Evolutionary conservation across 2,797 vertebrate species (phyloP).

Genomic region (Pteronotus mesoamericanus): DNA sequence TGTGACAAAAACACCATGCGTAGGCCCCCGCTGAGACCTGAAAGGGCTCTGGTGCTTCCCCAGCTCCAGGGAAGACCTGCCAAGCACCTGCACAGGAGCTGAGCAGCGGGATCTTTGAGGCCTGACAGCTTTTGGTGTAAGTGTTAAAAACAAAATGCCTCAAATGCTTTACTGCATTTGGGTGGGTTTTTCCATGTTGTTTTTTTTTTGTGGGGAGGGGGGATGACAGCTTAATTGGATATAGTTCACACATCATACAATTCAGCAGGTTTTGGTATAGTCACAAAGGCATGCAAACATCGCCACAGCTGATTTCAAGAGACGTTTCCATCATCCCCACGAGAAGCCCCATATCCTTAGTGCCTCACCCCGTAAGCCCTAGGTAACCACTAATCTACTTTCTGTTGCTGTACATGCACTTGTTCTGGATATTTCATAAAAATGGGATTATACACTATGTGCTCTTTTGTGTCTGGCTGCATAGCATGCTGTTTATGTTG

Average conservation of each 20-base stretch:
- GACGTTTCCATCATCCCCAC: not conserved
- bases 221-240: not conserved
- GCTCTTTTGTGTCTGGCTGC: not conserved
- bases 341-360: not conserved
- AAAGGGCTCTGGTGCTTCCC: not conserved
- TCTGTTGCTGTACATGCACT: not conserved
- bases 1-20: not conserved
- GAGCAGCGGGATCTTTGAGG: not conserved
- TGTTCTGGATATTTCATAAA: not conserved
- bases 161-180: not conserved
- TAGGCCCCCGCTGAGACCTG: not conserved
- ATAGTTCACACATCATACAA: not conserved
- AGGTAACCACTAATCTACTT: not conserved
- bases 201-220: not conserved
- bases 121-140: not conserved
- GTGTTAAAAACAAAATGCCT: not conserved
- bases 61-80: not conserved
- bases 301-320: not conserved
- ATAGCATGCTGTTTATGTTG: not conserved
- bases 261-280: not conserved
- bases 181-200: not conserved
- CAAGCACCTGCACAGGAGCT: not conserved
- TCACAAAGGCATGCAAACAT: not conserved
- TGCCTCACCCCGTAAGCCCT: accelerated
- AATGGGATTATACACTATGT: not conserved